phyloP scores from a whole-genome alignment of 1,140 invertebrate species.

The Halyomorpha halys region DNA sequence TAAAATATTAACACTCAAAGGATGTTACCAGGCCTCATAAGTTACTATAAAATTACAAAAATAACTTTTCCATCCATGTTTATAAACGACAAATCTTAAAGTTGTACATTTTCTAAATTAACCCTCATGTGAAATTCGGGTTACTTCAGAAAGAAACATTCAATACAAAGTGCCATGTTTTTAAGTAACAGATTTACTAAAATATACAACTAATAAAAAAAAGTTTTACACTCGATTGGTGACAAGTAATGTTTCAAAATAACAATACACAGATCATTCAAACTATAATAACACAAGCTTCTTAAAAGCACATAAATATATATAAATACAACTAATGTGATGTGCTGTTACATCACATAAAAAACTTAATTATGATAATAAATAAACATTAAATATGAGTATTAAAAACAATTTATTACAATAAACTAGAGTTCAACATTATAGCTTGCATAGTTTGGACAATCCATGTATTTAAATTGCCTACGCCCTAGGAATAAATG shows the following conservation, averaged over 20 bases:
- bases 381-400: conserved; percentile 10
- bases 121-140: too few relatives aligned
- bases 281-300: conserved; percentile 6
- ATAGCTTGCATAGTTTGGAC: conserved; percentile 7
- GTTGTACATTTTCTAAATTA: too few relatives aligned
- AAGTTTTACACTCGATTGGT: background rate
- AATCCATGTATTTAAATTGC: conserved; percentile 7
- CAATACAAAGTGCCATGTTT: background rate
- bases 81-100: too few relatives aligned
- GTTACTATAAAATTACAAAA: too few relatives aligned
- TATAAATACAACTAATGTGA: conserved; percentile 11
- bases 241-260: background rate
- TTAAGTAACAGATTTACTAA: conserved; percentile 10
- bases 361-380: background rate
- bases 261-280: conserved; percentile 18
- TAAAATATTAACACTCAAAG: too few relatives aligned
- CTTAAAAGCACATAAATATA: conserved; percentile 1
- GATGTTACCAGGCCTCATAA: too few relatives aligned
- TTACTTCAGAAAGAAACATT: too few relatives aligned
- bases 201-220: conserved; percentile 11
- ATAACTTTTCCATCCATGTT: too few relatives aligned
- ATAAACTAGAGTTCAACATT: too few relatives aligned
- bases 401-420: conserved; percentile 5
- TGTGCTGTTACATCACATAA: background rate
- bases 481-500: conserved; percentile 11